phyloP scores from a whole-genome alignment of 2,888 invertebrate genomes.

The Cephalotes varians region DNA sequence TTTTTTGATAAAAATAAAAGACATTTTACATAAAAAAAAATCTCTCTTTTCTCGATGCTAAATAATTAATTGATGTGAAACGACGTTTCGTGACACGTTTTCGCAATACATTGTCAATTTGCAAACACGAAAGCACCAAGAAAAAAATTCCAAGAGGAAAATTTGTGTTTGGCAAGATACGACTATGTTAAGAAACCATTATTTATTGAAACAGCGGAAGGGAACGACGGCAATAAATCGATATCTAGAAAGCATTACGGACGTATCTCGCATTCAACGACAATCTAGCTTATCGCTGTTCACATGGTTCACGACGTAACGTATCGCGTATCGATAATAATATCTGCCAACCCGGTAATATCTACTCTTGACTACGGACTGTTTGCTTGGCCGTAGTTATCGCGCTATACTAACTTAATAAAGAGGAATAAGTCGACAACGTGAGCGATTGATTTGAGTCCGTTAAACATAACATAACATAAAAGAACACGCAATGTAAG shows the following conservation, averaged over 20 bases:
- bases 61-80: background rate
- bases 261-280: slow-evolving; percentile 38
- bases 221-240: slow-evolving; percentile 25
- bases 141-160: background rate
- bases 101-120: background rate
- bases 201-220: slow-evolving; percentile 15
- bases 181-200: slow-evolving; percentile 5
- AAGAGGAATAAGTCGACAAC: slow-evolving; percentile 46
- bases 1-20: background rate
- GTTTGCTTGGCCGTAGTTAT: slow-evolving; percentile 47
- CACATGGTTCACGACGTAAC: slow-evolving; percentile 42
- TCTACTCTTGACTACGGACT: slow-evolving; percentile 32
- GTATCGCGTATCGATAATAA: slow-evolving; percentile 56
- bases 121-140: background rate
- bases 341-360: slow-evolving; percentile 47
- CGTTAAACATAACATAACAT: background rate
- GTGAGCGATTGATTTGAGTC: slow-evolving; percentile 38
- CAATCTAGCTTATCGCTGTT: slow-evolving; percentile 49
- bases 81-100: background rate
- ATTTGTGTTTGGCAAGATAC: background rate
- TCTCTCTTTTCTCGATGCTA: background rate
- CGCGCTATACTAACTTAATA: slow-evolving; percentile 53
- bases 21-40: background rate
- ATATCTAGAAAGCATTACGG: slow-evolving; percentile 41
- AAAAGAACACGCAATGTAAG: too few relatives aligned